Evolutionary conservation across 2,113 vertebrate genomes (phyloP).

Genomic region (Petroica traversi): DNA sequence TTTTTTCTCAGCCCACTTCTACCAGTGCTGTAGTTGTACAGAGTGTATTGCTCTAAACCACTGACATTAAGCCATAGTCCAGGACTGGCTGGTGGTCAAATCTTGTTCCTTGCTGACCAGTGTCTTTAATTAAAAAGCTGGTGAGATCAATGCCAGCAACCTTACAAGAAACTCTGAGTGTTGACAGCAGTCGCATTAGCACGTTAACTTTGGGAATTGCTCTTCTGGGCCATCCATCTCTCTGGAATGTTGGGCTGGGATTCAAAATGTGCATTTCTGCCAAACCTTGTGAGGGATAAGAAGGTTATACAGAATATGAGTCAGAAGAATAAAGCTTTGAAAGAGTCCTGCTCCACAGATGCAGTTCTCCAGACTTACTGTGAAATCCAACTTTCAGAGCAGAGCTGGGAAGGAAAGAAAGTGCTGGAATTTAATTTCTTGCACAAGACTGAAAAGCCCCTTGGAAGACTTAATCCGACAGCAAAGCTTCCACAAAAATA

Average conservation of each 20-base stretch:
- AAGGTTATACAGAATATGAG: background rate
- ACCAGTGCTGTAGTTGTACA: background rate
- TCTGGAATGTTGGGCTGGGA: background rate
- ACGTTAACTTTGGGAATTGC: background rate
- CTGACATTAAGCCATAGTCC: background rate
- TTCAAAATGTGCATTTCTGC: background rate
- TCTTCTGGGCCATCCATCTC: background rate
- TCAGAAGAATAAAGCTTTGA: background rate
- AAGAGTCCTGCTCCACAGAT: background rate
- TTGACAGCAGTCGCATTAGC: background rate
- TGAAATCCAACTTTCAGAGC: background rate
- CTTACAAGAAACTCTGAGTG: background rate
- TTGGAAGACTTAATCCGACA: background rate
- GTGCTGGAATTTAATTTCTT: background rate
- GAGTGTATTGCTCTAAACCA: background rate
- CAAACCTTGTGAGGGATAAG: background rate
- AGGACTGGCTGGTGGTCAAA: background rate
- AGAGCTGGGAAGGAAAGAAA: background rate
- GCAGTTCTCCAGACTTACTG: background rate
- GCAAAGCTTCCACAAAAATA: background rate
- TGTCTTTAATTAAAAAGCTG: background rate
- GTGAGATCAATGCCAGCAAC: background rate
- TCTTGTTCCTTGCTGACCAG: background rate
- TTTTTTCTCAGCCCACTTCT: background rate
- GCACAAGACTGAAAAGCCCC: background rate